phyloP scores from a whole-genome alignment of 2,113 vertebrate species.

The Solenodon paradoxus region DNA sequence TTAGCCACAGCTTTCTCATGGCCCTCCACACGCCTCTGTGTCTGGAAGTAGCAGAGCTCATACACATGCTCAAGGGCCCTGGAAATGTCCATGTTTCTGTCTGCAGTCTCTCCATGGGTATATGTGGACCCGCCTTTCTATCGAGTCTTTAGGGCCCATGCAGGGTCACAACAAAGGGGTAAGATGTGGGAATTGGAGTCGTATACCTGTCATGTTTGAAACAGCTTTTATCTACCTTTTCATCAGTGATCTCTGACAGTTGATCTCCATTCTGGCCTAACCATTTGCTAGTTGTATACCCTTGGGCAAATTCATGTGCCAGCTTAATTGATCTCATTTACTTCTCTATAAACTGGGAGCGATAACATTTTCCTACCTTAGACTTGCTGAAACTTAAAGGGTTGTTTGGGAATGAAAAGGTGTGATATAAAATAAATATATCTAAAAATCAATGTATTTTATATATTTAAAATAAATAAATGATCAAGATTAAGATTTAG shows the following conservation, averaged over 20 bases:
- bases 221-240: background rate
- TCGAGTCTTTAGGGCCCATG: conserved; percentile 73
- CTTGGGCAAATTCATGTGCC: background rate
- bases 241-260: conserved; percentile 33
- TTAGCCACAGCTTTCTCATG: background rate
- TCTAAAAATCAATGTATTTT: too few relatives aligned
- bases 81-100: background rate
- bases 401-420: background rate
- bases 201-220: background rate
- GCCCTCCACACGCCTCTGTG: background rate
- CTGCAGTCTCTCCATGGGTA: background rate
- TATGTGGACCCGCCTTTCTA: conserved; percentile 45
- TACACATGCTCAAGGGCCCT: background rate
- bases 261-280: conserved; percentile 21
- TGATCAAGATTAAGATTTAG: conserved; percentile 3
- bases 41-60: background rate
- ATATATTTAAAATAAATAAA: too few relatives aligned
- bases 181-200: background rate
- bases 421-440: conserved; percentile 1
- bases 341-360: background rate
- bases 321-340: background rate
- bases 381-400: background rate
- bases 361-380: background rate
- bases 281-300: conserved; percentile 8
- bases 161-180: conserved; percentile 50